Base-by-base conservation (phyloP, 2,113 vertebrate genomes). In the sheep (Ovis aries) region DNA sequence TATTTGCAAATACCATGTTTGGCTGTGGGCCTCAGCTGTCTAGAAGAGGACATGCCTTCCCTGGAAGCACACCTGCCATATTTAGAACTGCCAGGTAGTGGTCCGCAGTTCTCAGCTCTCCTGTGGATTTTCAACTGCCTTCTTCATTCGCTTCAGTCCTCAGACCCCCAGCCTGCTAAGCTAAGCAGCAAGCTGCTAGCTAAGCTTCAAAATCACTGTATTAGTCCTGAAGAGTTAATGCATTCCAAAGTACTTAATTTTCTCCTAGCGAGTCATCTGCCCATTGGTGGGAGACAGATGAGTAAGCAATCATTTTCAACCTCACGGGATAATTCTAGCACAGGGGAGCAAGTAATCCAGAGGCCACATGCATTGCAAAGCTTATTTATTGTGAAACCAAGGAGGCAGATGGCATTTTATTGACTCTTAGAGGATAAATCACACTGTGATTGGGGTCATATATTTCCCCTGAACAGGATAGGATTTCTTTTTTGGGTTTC, bases 231-330 rank as follows among this genome's bases (percentile, higher is more conserved):
- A 91, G 67, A 93, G 90, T 64, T 60, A 94, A 91, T 48, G 43
- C 2, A 78, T 21, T 55, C 62, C 33, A 43, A 84, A 81, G 40
- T 36, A 59, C 90, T 94, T 89, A 27, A 80, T 94, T 90, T 88
- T 88, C 88, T 97, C 91, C 94, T 40, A 62, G 33, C 57, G 43
- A 97, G 33, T 85, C 40, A 62, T 87, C 59, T 91, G 88, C 60
- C 92, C 14, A 1, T 87, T 80, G 64, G 71, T 95, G 82, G 77
- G 92, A 93, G 90, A 93, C 15, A 88, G 60, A 90, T 94, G 48
- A 95, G 78, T 83, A 96, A 86, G 95, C 55, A 88, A 53, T 94
- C 59, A 78, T 86, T 89, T 36, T 81, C 77, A 60, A 12, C 19
- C 21, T 36, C 36, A 17, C 1, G 12, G 78, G 95, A 23, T 87